phyloP scores from a whole-genome alignment of 2,113 vertebrate genomes.

The Gnathonemus echidnorhynchus region DNA sequence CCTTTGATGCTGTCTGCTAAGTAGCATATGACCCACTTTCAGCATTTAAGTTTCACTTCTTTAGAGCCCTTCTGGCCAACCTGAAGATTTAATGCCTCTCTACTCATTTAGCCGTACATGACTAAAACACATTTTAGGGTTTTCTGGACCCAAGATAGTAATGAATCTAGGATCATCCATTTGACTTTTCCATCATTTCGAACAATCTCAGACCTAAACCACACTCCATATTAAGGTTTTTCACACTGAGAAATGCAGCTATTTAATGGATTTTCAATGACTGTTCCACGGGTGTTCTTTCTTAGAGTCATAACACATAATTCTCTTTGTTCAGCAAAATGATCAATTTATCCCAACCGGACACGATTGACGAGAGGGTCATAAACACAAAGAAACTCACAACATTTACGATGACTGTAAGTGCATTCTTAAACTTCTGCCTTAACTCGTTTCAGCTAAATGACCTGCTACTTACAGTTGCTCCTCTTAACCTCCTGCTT shows the following conservation, averaged over 20 bases:
- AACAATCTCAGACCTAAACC: not conserved
- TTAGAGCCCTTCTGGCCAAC: not conserved
- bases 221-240: not conserved
- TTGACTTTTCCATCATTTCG: not conserved
- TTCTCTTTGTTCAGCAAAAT: conserved; percentile 79
- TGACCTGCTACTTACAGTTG: not conserved
- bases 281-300: not conserved
- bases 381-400: conserved; percentile 91
- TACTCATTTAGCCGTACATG: not conserved
- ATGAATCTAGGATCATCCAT: not conserved
- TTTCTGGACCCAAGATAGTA: not conserved
- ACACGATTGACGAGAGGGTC: conserved; percentile 94
- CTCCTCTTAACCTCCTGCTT: not conserved
- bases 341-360: conserved; percentile 90
- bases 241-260: not conserved
- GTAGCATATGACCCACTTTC: not conserved
- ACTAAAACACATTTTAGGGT: not conserved
- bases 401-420: conserved; percentile 82
- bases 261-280: not conserved
- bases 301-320: not conserved
- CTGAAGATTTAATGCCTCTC: not conserved
- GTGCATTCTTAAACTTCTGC: conserved; percentile 43
- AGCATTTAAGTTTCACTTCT: not conserved
- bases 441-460: not conserved
- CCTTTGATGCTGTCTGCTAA: not conserved